Evolutionary conservation across 2,888 invertebrate genomes (phyloP).

Genomic region (Fabriciana adippe): DNA sequence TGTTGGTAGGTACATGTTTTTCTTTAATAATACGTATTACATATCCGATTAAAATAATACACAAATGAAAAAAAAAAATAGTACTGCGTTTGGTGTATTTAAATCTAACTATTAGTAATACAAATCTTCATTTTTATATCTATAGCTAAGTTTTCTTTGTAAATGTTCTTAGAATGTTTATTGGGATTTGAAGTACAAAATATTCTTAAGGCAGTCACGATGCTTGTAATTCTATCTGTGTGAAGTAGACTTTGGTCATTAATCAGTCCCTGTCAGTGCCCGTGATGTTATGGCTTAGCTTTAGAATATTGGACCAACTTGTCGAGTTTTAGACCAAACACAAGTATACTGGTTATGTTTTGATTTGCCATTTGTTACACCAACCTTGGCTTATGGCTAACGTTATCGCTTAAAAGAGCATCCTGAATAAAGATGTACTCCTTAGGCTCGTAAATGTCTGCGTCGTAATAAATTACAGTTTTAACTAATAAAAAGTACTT

Average conservation of each 20-base stretch:
- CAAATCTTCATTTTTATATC: too few species aligned
- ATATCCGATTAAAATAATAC: too few species aligned
- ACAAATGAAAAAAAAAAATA: too few species aligned
- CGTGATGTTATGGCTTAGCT: slow-evolving; percentile 57
- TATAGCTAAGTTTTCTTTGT: too few species aligned
- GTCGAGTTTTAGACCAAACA: neutral
- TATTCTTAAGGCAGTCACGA: slow-evolving; percentile 30
- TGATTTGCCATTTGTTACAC: slow-evolving; percentile 9
- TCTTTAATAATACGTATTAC: too few species aligned
- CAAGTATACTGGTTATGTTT: slow-evolving; percentile 48
- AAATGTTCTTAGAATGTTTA: slow-evolving; percentile 2
- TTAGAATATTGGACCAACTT: slow-evolving; percentile 12
- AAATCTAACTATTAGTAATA: too few species aligned
- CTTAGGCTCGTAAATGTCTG: slow-evolving; percentile 57
- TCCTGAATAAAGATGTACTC: slow-evolving; percentile 42
- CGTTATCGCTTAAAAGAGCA: slow-evolving; percentile 60
- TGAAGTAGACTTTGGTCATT: slow-evolving; percentile 59
- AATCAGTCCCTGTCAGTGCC: slow-evolving; percentile 66
- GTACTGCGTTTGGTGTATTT: too few species aligned
- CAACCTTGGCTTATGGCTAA: neutral
- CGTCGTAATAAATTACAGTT: slow-evolving; percentile 58
- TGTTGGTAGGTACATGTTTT: too few species aligned
- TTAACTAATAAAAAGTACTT: slow-evolving; percentile 50
- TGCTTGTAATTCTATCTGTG: slow-evolving; percentile 37
- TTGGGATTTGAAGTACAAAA: slow-evolving; percentile 18